Evolutionary conservation across 1,140 invertebrate genomes (phyloP).

Genomic region (Littorina saxatilis): DNA sequence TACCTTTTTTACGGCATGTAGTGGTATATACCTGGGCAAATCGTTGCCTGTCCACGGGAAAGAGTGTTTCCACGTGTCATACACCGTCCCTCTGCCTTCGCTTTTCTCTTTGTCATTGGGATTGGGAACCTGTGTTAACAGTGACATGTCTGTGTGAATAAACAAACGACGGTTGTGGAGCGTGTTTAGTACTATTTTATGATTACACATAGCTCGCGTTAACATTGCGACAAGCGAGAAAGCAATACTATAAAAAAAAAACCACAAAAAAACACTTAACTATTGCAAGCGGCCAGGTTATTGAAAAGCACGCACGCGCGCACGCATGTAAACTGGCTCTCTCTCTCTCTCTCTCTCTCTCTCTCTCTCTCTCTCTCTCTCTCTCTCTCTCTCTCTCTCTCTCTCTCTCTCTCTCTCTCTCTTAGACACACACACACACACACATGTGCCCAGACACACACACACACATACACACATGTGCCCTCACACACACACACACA

Average conservation of each 20-base stretch:
- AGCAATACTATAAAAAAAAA: background rate
- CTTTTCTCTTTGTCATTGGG: conserved; percentile 62
- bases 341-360: background rate
- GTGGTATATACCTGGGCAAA: background rate
- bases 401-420: too few species aligned
- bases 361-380: background rate
- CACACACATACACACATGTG: background rate
- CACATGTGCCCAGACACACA: background rate
- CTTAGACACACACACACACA: background rate
- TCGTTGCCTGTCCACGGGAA: background rate
- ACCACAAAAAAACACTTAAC: background rate
- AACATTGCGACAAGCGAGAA: background rate
- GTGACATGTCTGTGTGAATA: background rate
- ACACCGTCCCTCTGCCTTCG: conserved; percentile 65
- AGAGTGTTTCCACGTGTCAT: conserved; percentile 62
- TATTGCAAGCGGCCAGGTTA: background rate
- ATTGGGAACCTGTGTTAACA: conserved; percentile 61
- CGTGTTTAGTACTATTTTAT: background rate
- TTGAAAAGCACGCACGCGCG: background rate
- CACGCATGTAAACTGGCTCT: background rate
- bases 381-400: background rate
- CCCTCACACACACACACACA: background rate
- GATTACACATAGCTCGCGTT: background rate
- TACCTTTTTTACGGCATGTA: too few species aligned
- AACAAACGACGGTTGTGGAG: background rate